Conservation (phyloP, 2,113 vertebrate genomes). For the Pitta sordida region DNA sequence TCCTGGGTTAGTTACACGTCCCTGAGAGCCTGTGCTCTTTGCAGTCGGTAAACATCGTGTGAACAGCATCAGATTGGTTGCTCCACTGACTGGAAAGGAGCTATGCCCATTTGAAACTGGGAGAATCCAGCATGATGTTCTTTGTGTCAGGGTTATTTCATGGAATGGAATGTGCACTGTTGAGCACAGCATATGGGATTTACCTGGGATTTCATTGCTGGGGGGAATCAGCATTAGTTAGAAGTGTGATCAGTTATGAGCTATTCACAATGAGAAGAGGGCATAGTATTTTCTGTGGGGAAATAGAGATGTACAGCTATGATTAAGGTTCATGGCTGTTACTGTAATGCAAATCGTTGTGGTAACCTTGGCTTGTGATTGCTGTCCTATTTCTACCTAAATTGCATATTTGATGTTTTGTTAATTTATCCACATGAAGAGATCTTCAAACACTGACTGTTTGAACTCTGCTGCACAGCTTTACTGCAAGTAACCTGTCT, state of each 20-base stretch:
- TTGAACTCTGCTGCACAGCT: not conserved
- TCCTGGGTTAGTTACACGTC: not conserved
- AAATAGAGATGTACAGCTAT: not conserved
- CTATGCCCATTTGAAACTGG: not conserved
- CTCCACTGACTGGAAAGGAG: not conserved
- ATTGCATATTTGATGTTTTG: not conserved
- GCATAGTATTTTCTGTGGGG: not conserved
- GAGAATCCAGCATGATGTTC: rapidly evolving
- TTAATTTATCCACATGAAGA: not conserved
- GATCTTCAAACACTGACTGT: not conserved
- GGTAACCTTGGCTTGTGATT: not conserved
- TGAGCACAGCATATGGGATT: not conserved
- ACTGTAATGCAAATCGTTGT: not conserved
- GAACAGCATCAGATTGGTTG: not conserved
- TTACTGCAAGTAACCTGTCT: not conserved
- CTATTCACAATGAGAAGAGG: not conserved
- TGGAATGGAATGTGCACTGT: not conserved
- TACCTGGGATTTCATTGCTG: not conserved
- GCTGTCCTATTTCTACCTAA: not conserved
- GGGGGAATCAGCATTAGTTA: not conserved
- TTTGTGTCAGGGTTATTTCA: not conserved
- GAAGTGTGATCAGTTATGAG: not conserved
- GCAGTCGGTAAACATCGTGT: not conserved
- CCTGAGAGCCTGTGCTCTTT: not conserved
- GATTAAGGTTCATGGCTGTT: not conserved